These are phyloP conservation scores for Notothenia rossii DNA, from an alignment of 2,113 vertebrate species.

Conservation along the genomic window DNA sequence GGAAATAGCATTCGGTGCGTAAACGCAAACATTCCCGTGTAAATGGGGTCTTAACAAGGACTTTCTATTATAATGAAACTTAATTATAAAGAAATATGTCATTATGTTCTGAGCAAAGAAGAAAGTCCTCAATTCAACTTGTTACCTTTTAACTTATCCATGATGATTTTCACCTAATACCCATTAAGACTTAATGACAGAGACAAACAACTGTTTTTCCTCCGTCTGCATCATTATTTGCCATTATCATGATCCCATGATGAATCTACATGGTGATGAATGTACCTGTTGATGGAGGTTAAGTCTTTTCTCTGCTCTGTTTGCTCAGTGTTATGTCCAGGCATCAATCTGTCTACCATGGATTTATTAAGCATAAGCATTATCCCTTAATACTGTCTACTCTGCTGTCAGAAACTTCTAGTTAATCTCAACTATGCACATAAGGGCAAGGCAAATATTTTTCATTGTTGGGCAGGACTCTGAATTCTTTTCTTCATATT, in stretches of 20 bases:
- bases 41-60: too few species aligned
- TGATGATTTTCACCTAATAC: too few species aligned
- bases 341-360: slow-evolving; percentile 69
- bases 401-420: neutral
- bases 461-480: slow-evolving; percentile 38
- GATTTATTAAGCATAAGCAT: slow-evolving; percentile 54
- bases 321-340: slow-evolving; percentile 52
- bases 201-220: too few species aligned
- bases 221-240: neutral
- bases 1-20: too few species aligned
- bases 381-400: slow-evolving; percentile 45
- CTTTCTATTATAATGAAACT: too few species aligned
- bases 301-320: slow-evolving; percentile 50
- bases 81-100: neutral
- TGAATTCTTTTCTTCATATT: slow-evolving; percentile 3
- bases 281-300: slow-evolving; percentile 47
- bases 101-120: neutral
- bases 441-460: slow-evolving; percentile 33
- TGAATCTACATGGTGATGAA: slow-evolving; percentile 48
- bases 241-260: neutral
- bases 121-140: neutral
- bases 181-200: too few species aligned
- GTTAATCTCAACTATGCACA: slow-evolving; percentile 47
- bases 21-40: too few species aligned
- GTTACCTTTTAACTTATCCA: neutral